Evolutionary conservation across 2,888 invertebrate species (phyloP).

Genomic region (Orthosia cruda): DNA sequence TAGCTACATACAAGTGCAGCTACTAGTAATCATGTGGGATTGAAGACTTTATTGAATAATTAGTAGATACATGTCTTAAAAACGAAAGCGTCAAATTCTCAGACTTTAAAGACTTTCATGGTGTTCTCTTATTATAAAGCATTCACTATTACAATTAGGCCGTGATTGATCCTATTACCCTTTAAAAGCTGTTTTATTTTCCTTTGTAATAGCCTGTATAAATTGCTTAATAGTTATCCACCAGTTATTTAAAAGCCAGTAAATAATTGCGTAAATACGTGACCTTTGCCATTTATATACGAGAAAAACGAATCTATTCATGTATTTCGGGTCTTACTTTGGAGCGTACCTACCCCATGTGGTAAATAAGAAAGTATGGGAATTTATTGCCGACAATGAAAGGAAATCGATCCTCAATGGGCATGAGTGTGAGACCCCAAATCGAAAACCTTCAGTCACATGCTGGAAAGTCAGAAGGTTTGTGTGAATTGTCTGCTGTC

Average conservation of each 20-base stretch:
- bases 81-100: background rate
- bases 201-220: slow-evolving; percentile 27
- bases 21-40: too few relatives aligned
- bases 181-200: slow-evolving; percentile 18
- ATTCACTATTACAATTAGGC: slow-evolving; percentile 2
- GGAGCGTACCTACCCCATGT: slow-evolving; percentile 43
- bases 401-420: slow-evolving; percentile 75
- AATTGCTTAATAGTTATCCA: slow-evolving; percentile 40
- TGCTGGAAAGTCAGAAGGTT: slow-evolving; percentile 61
- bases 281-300: slow-evolving; percentile 5
- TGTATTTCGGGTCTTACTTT: slow-evolving; percentile 39
- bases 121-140: background rate
- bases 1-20: too few relatives aligned
- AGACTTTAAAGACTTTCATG: background rate
- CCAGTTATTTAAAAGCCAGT: slow-evolving; percentile 59
- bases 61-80: too few relatives aligned
- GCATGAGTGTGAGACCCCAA: slow-evolving; percentile 67
- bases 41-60: too few relatives aligned
- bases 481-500: slow-evolving; percentile 53
- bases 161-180: slow-evolving; percentile 7
- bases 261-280: slow-evolving; percentile 35
- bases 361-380: slow-evolving; percentile 68
- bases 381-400: slow-evolving; percentile 77
- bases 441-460: slow-evolving; percentile 75
- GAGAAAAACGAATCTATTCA: slow-evolving; percentile 28